A percentile compares a stretch with the other conserved stretches of the same genome.
Conservation (phyloP, 2,888 invertebrate genomes). For the Cheilosia impressa region DNA sequence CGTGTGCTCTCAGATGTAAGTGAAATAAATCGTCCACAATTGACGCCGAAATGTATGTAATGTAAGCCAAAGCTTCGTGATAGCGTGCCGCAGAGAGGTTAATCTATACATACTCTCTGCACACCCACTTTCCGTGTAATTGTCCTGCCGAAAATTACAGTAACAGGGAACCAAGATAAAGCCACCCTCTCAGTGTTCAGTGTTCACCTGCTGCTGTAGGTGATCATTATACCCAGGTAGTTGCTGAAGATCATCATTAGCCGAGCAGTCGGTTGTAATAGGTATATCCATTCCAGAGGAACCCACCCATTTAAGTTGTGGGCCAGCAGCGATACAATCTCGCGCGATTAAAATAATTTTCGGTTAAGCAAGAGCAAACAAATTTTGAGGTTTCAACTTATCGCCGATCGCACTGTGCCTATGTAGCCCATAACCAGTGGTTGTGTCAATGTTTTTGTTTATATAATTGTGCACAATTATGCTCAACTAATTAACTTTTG, state of each 20-base stretch:
- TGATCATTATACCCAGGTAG: constrained; percentile 63
- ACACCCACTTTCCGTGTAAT: neutral
- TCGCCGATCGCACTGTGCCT: constrained; percentile 40
- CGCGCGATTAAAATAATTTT: constrained; percentile 62
- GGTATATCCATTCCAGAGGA: constrained; percentile 47
- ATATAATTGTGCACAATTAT: constrained; percentile 61
- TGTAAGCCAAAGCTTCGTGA: neutral
- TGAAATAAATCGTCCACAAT: neutral
- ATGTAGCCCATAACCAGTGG: constrained; percentile 18
- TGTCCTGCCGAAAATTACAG: constrained; percentile 27
- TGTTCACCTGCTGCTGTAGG: constrained; percentile 51
- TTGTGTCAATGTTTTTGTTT: constrained; percentile 56
- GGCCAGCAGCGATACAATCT: constrained; percentile 53
- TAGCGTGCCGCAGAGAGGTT: neutral
- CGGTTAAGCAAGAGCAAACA: constrained; percentile 68
- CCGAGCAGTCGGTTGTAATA: constrained; percentile 27
- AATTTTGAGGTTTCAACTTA: constrained; percentile 53
- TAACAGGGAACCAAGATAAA: neutral
- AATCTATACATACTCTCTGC: neutral
- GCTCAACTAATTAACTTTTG: constrained; percentile 57
- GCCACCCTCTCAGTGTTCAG: constrained; percentile 29
- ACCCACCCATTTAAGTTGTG: constrained; percentile 52
- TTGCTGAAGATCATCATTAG: constrained; percentile 63
- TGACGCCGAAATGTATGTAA: neutral
- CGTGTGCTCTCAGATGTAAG: neutral